Evolutionary conservation across 2,888 invertebrate genomes (phyloP).

Genomic region (Thera obeliscata): DNA sequence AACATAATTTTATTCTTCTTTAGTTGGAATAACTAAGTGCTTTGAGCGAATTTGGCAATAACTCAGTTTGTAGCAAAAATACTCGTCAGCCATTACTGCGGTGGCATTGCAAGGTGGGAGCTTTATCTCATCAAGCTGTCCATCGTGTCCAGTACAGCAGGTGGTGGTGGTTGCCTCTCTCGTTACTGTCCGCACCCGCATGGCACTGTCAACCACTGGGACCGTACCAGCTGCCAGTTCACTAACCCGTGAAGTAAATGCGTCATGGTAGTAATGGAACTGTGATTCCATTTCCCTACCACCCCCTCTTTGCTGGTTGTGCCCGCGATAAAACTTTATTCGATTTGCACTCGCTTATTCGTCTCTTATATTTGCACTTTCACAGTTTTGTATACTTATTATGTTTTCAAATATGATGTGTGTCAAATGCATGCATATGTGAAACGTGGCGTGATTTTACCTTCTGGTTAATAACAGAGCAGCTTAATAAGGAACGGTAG

Average conservation of each 20-base stretch:
- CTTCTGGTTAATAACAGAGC: slow-evolving; percentile 50
- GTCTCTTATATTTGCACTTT: slow-evolving; percentile 2
- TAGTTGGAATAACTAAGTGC: too few species aligned
- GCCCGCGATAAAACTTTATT: slow-evolving; percentile 31
- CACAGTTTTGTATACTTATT: neutral
- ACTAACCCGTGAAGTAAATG: slow-evolving; percentile 61
- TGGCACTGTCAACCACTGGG: slow-evolving; percentile 45
- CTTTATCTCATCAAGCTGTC: slow-evolving; percentile 39
- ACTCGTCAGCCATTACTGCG: slow-evolving; percentile 10
- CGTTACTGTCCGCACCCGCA: slow-evolving; percentile 52
- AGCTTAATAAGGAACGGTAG: slow-evolving; percentile 56
- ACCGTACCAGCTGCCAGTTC: slow-evolving; percentile 68
- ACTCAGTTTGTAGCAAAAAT: neutral
- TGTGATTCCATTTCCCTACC: slow-evolving; percentile 47
- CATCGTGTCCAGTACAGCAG: slow-evolving; percentile 35
- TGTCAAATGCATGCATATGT: slow-evolving; percentile 44
- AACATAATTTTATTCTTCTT: too few species aligned
- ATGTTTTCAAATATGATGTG: slow-evolving; percentile 35
- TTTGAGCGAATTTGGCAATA: neutral
- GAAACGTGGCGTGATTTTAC: slow-evolving; percentile 55
- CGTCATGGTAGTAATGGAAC: slow-evolving; percentile 55
- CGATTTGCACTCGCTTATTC: slow-evolving; percentile 15
- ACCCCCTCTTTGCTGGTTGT: slow-evolving; percentile 38
- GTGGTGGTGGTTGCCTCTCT: slow-evolving; percentile 44
- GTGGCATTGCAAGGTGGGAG: slow-evolving; percentile 36